Evolutionary conservation across 1,140 invertebrate species (phyloP), one percentile per base, ranked within the genome.

Genomic region (Diorhabda sublineata): DNA sequence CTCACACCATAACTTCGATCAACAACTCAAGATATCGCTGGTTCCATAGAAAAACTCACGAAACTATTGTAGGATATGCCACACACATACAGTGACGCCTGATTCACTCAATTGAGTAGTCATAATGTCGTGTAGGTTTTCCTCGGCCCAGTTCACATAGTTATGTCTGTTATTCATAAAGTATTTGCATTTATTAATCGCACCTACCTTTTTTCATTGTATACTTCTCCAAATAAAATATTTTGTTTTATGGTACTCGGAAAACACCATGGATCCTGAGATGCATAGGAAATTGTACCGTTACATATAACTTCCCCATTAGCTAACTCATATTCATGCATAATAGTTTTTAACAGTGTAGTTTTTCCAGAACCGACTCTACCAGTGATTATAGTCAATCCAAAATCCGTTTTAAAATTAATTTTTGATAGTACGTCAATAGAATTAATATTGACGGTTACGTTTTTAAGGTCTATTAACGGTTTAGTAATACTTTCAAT

Each of bases 281-380:
- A 85, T 9, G 88, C 87, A 75, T 92, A 93, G 0, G 90, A 88
- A 2, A 92, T 76, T 59, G 76, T 83, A 1, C 90, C 90, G 8
- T 79, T 74, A 0, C 84, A 73, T 7, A 82, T 80, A 0, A 94
- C 59, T 3, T 74, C 81, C 2, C 94, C 94, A 2, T 81, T 76
- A 0, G 75, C 79, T 2, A 88, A 73, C 42, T 88, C 87, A 52
- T 94, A 78, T 78, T 96, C 94, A 42, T 86, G 82, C 2, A 95
- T 80, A 64, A 95, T 84, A 0, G 86, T 82, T 74, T 93, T 85
- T 0, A 93, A 78, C 2, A 93, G 74, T 0, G 90, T 91, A 6
- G 87, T 89, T 84, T 95, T 96, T 7, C 94, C 93, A 9, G 90
- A 84, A 11, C 93, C 93, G n/a, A 95, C 90, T 62, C 89, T 85